These are phyloP conservation scores for Scaeva pyrastri DNA, from an alignment of 2,888 invertebrate genomes.

Conservation along the genomic window DNA sequence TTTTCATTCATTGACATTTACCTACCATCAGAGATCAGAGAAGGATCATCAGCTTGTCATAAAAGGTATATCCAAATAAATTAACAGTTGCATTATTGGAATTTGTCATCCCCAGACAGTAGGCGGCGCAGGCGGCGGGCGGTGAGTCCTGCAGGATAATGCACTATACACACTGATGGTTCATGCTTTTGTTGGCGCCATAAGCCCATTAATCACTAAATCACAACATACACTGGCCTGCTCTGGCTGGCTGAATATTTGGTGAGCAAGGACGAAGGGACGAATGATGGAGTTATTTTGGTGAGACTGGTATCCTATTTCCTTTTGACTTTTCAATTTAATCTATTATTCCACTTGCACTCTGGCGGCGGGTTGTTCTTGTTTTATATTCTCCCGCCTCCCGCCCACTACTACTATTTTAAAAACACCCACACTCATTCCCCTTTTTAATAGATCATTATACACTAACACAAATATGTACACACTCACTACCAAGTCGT, in stretches of 20 bases:
- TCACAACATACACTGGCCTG: conserved; percentile 24
- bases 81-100: conserved; percentile 60
- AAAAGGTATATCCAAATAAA: conserved; percentile 57
- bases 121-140: neutral
- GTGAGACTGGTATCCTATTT: conserved; percentile 25
- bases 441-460: neutral
- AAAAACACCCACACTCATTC: conserved; percentile 29
- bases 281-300: neutral
- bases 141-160: conserved; percentile 32
- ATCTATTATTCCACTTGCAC: conserved; percentile 57
- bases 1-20: neutral
- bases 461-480: neutral
- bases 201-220: conserved; percentile 68
- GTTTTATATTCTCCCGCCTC: conserved; percentile 1
- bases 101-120: conserved; percentile 15
- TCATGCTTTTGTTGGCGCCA: conserved; percentile 71
- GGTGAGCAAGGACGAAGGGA: neutral
- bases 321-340: conserved; percentile 65
- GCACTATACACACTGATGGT: conserved; percentile 43
- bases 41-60: conserved; percentile 21
- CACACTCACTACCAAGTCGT: conserved; percentile 16
- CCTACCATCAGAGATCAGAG: neutral
- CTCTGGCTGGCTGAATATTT: neutral
- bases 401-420: too few relatives aligned
- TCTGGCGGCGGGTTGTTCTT: conserved; percentile 3